These are phyloP conservation scores for Chorisops tibialis DNA, from an alignment of 2,888 invertebrate species.

Conservation along the genomic window DNA sequence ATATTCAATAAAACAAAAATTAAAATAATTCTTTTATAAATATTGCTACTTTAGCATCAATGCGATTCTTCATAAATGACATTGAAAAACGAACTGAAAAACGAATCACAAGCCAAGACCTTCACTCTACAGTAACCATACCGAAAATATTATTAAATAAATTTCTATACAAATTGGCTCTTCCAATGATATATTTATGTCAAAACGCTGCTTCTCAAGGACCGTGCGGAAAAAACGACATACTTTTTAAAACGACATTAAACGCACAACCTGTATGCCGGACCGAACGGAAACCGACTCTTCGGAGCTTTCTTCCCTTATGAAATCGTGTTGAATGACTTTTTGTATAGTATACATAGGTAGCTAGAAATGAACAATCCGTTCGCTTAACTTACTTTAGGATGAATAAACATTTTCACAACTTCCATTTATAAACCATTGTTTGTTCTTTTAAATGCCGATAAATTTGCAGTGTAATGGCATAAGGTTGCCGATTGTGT, in stretches of 20 bases:
- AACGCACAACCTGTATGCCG: too few relatives aligned
- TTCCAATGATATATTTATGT: neutral
- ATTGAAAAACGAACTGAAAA: neutral
- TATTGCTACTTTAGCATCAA: too few relatives aligned
- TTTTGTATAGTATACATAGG: too few relatives aligned
- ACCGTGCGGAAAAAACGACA: too few relatives aligned
- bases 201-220: too few relatives aligned
- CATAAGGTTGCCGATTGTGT: neutral
- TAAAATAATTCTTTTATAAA: too few relatives aligned
- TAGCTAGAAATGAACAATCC: constrained; percentile 5
- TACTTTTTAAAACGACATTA: too few relatives aligned
- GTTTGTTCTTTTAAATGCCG: constrained; percentile 1
- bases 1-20: too few relatives aligned
- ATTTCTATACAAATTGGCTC: too few relatives aligned
- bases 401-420: constrained; percentile 1
- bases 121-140: neutral
- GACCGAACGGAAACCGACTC: too few relatives aligned
- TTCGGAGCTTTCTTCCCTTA: constrained; percentile 8
- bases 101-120: neutral
- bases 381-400: neutral
- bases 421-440: neutral
- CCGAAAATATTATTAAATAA: too few relatives aligned
- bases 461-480: constrained; percentile 1
- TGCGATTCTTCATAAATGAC: too few relatives aligned
- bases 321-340: constrained; percentile 1